Evolutionary conservation across 64 coral and sea anemone species (phyloP).

Genomic region (Pocillopora verrucosa): DNA sequence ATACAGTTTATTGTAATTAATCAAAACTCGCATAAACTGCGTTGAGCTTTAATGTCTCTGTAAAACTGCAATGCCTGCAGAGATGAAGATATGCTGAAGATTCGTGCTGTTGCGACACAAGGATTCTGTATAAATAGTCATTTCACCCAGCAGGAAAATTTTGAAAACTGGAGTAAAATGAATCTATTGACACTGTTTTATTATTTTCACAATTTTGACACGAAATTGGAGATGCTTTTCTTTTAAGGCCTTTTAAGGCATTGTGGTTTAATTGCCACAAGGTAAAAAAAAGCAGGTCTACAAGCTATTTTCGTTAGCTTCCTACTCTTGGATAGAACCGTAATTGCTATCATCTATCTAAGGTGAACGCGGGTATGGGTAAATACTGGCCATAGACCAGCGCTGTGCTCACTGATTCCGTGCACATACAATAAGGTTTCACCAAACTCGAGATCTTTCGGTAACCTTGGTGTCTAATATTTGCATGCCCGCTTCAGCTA

Average conservation of each 20-base stretch:
- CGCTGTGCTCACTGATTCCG: too few relatives aligned
- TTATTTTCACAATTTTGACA: neutral
- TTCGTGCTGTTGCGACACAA: neutral
- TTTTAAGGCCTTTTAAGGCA: neutral
- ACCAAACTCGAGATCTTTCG: neutral
- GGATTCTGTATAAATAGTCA: neutral
- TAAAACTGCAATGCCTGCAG: neutral
- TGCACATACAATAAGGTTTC: neutral
- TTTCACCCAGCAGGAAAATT: neutral
- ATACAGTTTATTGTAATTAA: neutral
- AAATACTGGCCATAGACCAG: too few relatives aligned
- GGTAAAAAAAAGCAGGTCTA: neutral
- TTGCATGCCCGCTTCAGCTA: neutral
- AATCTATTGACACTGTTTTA: neutral
- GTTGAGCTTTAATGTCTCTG: neutral
- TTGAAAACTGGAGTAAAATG: neutral
- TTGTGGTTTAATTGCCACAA: neutral
- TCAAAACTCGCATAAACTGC: neutral
- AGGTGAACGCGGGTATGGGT: too few relatives aligned
- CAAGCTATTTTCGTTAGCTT: too few relatives aligned
- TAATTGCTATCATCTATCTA: too few relatives aligned
- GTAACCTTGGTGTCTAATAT: neutral
- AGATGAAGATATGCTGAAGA: neutral
- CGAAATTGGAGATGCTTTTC: neutral
- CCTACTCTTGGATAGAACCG: too few relatives aligned